Evolutionary conservation across 2,888 invertebrate genomes (phyloP).

Genomic region (Cerceris ruficornis): DNA sequence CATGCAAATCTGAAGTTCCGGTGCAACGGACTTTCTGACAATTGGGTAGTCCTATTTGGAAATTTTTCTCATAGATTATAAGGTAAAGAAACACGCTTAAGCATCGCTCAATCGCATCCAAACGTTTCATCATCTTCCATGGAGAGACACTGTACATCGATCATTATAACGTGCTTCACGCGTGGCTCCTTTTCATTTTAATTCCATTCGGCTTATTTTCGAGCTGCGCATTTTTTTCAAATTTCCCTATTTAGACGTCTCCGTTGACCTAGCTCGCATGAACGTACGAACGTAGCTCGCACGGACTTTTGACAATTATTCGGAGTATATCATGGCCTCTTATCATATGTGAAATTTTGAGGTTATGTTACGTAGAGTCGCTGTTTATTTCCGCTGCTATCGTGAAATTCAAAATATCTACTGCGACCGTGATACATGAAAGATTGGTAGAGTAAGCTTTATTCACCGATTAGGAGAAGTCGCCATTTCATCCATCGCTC

Average conservation of each 20-base stretch:
- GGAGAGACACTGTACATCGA: neutral
- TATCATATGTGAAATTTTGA: neutral
- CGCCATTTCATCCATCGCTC: too few relatives aligned
- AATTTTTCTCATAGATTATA: neutral
- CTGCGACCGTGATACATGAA: neutral
- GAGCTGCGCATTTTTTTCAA: neutral
- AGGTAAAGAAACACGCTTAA: conserved; percentile 4
- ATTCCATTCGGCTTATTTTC: neutral
- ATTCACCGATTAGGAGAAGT: too few relatives aligned
- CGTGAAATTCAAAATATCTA: conserved; percentile 1
- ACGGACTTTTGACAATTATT: too few relatives aligned
- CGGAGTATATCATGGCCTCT: too few relatives aligned
- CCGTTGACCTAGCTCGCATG: too few relatives aligned
- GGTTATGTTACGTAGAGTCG: conserved; percentile 24
- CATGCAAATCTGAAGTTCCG: conserved; percentile 3
- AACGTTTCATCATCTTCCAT: neutral
- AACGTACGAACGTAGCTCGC: too few relatives aligned
- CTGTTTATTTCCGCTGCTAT: neutral
- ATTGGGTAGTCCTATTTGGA: neutral
- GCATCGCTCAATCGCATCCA: neutral
- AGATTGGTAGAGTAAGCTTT: neutral
- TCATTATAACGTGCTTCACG: conserved; percentile 6
- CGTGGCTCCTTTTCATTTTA: neutral
- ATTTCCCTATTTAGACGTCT: too few relatives aligned
- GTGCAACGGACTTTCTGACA: neutral